A percentile compares a stretch with the other conserved stretches of the same genome.
These are phyloP conservation scores for Chelonus insularis DNA, from an alignment of 1,140 invertebrate species.

Conservation along the genomic window DNA sequence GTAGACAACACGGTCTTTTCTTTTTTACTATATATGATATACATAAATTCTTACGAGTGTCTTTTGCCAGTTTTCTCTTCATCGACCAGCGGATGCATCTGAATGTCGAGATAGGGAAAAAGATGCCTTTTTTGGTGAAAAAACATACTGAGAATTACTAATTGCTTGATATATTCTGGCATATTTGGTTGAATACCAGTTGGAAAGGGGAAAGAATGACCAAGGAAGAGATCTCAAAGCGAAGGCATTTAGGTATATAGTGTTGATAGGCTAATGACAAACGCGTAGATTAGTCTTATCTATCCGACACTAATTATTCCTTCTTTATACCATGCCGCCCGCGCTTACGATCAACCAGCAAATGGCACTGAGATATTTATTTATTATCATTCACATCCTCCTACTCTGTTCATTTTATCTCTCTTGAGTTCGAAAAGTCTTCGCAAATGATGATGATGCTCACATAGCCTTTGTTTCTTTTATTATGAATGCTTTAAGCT, in stretches of 20 bases:
- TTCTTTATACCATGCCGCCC: conserved; percentile 51
- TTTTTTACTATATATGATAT: conserved; percentile 14
- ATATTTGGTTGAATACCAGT: conserved; percentile 36
- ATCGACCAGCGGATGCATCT: too few relatives aligned
- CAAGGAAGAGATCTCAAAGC: conserved; percentile 10
- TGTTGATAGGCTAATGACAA: conserved; percentile 61
- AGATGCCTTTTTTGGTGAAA: too few relatives aligned
- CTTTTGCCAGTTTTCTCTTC: background rate
- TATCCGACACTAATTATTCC: conserved; percentile 57
- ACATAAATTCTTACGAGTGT: background rate
- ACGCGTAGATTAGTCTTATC: conserved; percentile 59
- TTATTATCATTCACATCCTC: conserved; percentile 33
- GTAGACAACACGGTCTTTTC: conserved; percentile 43
- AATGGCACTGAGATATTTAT: conserved; percentile 49
- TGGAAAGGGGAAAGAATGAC: conserved; percentile 29
- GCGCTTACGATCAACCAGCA: conserved; percentile 29
- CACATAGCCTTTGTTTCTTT: background rate
- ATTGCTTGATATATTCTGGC: conserved; percentile 47
- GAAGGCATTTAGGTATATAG: conserved; percentile 39
- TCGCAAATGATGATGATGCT: background rate
- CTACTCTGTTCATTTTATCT: conserved; percentile 10
- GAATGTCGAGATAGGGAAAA: conserved; percentile 18
- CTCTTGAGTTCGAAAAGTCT: background rate
- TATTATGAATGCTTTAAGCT: too few relatives aligned
- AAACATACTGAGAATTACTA: conserved; percentile 47